These are phyloP conservation scores for Mionectes olivaceus DNA, from an alignment of 2,797 vertebrate genomes.

Conservation along the genomic window DNA sequence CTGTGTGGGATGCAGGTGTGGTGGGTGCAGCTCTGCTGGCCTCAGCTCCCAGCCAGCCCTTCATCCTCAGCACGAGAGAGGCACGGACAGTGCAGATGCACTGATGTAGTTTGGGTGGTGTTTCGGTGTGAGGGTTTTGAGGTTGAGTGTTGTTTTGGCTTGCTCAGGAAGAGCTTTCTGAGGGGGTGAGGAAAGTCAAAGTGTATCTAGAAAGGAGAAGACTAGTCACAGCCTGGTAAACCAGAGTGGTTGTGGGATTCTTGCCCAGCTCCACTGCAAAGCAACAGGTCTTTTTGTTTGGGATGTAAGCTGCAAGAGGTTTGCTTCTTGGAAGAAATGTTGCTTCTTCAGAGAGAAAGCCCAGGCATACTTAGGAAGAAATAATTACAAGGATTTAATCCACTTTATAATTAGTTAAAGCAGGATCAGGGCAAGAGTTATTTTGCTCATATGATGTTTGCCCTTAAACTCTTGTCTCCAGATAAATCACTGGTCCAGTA, in stretches of 20 bases:
- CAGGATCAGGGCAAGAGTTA: background rate
- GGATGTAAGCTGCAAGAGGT: background rate
- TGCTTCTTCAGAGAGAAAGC: background rate
- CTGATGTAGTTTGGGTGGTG: background rate
- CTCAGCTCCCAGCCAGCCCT: background rate
- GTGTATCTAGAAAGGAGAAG: background rate
- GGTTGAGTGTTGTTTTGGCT: background rate
- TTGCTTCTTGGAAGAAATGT: background rate
- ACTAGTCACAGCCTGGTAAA: background rate
- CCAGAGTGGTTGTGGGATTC: background rate
- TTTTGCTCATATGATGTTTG: background rate
- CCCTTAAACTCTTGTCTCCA: background rate
- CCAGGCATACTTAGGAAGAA: background rate
- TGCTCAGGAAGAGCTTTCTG: slow-evolving; percentile 31
- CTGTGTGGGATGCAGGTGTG: background rate
- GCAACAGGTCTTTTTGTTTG: background rate
- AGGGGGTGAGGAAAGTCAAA: background rate
- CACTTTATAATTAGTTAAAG: background rate
- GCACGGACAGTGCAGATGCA: background rate
- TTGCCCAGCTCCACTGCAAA: background rate
- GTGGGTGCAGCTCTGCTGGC: background rate
- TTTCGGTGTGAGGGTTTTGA: background rate
- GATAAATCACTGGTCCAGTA: background rate
- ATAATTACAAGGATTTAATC: background rate
- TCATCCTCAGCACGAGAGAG: background rate